phyloP scores from a whole-genome alignment of 2,113 vertebrate genomes.

The Menura novaehollandiae region DNA sequence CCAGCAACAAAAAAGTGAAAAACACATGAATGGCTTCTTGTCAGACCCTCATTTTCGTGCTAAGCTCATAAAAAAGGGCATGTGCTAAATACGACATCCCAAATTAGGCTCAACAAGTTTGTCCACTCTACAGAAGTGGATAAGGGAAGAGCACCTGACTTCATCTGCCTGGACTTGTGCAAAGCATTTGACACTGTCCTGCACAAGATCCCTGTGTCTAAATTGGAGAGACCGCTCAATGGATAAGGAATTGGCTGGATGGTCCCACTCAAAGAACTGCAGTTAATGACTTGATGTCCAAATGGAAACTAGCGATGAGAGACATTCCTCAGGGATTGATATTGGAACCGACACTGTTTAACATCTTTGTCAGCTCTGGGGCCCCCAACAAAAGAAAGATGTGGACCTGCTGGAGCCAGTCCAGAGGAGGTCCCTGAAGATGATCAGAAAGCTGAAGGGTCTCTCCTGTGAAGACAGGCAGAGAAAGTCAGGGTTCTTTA shows the following conservation, averaged over 20 bases:
- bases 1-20: background rate
- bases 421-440: too few relatives aligned
- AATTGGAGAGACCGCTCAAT: background rate
- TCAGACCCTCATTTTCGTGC: background rate
- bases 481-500: background rate
- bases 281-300: too few relatives aligned
- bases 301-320: too few relatives aligned
- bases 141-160: background rate
- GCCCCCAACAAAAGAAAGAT: too few relatives aligned
- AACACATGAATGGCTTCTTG: background rate
- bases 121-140: background rate
- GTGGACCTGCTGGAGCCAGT: too few relatives aligned
- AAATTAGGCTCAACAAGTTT: background rate
- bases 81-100: background rate
- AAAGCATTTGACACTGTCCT: background rate
- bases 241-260: too few relatives aligned
- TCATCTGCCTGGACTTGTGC: background rate
- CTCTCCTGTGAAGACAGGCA: background rate
- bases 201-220: background rate
- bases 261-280: too few relatives aligned
- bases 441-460: background rate
- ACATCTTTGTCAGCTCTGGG: too few relatives aligned
- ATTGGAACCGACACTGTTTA: too few relatives aligned
- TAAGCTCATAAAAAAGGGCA: background rate
- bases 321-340: too few relatives aligned